Evolutionary conservation across 1,140 invertebrate genomes (phyloP), one percentile per base, ranked within the genome.

Genomic region (Pemphigus obesinymphae): DNA sequence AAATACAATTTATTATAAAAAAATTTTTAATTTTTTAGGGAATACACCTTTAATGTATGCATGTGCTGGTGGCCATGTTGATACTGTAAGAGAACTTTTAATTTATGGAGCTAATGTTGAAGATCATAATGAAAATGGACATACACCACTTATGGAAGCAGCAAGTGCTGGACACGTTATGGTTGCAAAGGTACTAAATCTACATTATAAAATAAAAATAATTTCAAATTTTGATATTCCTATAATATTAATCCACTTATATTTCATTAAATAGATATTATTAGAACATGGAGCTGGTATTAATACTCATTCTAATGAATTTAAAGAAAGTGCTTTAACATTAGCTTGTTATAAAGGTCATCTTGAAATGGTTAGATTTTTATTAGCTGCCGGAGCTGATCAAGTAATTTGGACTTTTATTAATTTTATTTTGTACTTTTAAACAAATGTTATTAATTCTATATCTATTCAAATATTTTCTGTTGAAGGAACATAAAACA

Each of bases 21-120:
- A 50, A 82, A 72, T 37, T 26, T 61, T 37, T 76, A 83, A 31
- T 55, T 83, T 75, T 50, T 82, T 84, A 92, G 92, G 95, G 82
- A 99, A 98, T 87, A 99, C 97, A 68, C 95, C 97, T 63, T 89
- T 99, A 50, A 99, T 99, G 95, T 99, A 98, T 89, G 97, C 96
- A 58, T 98, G 97, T 87, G 96, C 96, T 84, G 95, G 95, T 86
- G 97, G 97, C 5, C 96, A 98, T 88, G 93, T 94, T 85, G 94
- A 96, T 83, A 96, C 97, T 83, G 97, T 99, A 11, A 90, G 91
- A 86, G 93, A 94, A 75, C 88, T 99, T 68, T 89, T 99, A 40
- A 93, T 96, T 85, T 91, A 92, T 85, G 95, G 95, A 82, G 97
- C 97, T 82, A 96, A 98, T 88, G 96, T 99, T 13, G 98, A 99